These are phyloP conservation scores for Albula glossodonta DNA, from an alignment of 2,113 vertebrate species.

Conservation along the genomic window DNA sequence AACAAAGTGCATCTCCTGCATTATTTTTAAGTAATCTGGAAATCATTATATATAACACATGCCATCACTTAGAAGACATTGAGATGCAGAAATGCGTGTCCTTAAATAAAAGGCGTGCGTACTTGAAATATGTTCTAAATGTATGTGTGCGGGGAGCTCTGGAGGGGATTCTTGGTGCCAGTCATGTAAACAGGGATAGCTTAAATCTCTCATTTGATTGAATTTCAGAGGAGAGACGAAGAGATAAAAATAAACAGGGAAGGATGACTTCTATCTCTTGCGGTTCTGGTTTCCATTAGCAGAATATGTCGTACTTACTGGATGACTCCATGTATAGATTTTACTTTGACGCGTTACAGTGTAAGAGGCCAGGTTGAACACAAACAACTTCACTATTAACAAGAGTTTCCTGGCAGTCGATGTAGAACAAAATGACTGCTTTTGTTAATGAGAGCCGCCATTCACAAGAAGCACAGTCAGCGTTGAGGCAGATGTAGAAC, in stretches of 20 bases:
- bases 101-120: not conserved
- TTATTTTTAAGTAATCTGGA: conserved; percentile 27
- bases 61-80: conserved; percentile 11
- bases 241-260: not conserved
- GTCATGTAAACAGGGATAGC: not conserved
- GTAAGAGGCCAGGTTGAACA: not conserved
- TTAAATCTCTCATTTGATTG: not conserved
- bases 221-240: not conserved
- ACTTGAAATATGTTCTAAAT: not conserved
- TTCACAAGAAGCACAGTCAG: not conserved
- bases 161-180: not conserved
- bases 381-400: not conserved
- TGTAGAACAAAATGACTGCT: too few relatives aligned
- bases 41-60: conserved; percentile 23
- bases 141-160: not conserved
- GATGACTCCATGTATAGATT: not conserved
- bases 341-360: not conserved
- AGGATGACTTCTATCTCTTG: too few relatives aligned
- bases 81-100: conserved; percentile 7
- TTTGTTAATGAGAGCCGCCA: too few relatives aligned
- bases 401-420: not conserved
- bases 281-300: not conserved
- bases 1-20: conserved; percentile 4
- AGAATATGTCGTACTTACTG: not conserved
- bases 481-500: not conserved